phyloP scores from a whole-genome alignment of 2,113 vertebrate species.

The Mesembrinibis cayennensis region DNA sequence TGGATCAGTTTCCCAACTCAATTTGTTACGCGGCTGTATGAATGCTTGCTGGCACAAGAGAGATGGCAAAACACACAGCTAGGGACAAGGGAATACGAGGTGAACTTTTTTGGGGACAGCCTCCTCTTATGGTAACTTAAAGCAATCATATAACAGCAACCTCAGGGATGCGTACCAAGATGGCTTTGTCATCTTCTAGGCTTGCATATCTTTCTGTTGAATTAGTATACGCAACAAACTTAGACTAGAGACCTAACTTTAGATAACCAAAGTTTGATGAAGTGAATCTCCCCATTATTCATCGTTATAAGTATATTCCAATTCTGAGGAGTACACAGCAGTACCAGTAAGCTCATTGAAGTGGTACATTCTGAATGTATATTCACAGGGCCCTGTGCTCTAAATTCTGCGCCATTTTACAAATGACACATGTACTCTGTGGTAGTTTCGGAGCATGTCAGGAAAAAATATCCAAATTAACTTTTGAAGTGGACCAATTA shows the following conservation, averaged over 20 bases:
- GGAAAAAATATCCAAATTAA: conserved; percentile 30
- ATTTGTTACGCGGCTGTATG: not conserved
- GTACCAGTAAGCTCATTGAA: not conserved
- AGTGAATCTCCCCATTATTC: not conserved
- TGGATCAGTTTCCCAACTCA: not conserved
- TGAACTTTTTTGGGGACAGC: not conserved
- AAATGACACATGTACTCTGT: not conserved
- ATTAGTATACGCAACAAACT: not conserved
- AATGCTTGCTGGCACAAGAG: not conserved
- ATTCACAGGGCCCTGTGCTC: not conserved
- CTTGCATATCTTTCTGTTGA: not conserved
- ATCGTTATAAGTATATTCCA: not conserved
- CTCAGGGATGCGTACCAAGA: not conserved
- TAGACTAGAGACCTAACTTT: not conserved
- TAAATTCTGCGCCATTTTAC: not conserved
- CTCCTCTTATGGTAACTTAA: not conserved
- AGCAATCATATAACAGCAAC: not conserved
- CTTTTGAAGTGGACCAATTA: conserved; percentile 43
- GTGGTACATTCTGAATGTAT: not conserved
- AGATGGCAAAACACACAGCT: not conserved
- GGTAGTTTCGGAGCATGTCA: not conserved
- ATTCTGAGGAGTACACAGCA: not conserved
- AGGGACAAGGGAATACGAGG: not conserved
- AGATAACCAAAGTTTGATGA: not conserved
- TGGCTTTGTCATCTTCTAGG: not conserved